Conservation (phyloP, 2,113 vertebrate species). For the Cebidichthys violaceus region DNA sequence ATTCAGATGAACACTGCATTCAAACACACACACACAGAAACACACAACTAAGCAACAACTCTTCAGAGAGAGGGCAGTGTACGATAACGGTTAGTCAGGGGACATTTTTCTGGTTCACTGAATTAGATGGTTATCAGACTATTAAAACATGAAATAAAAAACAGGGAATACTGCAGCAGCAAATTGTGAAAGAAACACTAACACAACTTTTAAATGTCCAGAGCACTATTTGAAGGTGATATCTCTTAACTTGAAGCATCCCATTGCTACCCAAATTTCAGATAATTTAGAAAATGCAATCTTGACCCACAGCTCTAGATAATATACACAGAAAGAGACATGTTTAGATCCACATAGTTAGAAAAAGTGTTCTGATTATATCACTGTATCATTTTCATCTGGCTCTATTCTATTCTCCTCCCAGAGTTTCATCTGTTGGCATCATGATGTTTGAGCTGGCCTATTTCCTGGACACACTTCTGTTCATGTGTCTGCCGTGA, state of each 20-base stretch:
- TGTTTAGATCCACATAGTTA: conserved; percentile 5
- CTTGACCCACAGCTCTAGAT: neutral
- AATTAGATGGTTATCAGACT: conserved; percentile 31
- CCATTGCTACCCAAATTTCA: neutral
- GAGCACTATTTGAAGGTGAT: neutral
- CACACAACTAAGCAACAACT: neutral
- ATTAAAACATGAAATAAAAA: conserved; percentile 19
- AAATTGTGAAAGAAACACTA: neutral
- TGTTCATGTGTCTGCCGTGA: conserved; percentile 81
- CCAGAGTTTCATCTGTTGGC: conserved; percentile 76
- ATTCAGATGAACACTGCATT: conserved; percentile 21
- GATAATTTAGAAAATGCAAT: neutral
- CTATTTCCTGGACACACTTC: conserved; percentile 79
- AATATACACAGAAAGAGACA: conserved; percentile 11
- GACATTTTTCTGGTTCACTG: conserved; percentile 46
- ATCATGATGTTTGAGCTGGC: conserved; percentile 83
- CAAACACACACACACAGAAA: conserved; percentile 23
- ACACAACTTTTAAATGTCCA: neutral
- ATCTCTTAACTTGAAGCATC: neutral
- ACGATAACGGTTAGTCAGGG: neutral
- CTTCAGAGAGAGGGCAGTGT: conserved; percentile 13
- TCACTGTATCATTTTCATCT: conserved; percentile 3
- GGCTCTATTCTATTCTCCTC: neutral
- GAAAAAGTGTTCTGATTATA: conserved; percentile 14
- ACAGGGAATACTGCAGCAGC: neutral